Conservation (phyloP, 1,140 invertebrate genomes). For the Caenorhabditis brenneri region DNA sequence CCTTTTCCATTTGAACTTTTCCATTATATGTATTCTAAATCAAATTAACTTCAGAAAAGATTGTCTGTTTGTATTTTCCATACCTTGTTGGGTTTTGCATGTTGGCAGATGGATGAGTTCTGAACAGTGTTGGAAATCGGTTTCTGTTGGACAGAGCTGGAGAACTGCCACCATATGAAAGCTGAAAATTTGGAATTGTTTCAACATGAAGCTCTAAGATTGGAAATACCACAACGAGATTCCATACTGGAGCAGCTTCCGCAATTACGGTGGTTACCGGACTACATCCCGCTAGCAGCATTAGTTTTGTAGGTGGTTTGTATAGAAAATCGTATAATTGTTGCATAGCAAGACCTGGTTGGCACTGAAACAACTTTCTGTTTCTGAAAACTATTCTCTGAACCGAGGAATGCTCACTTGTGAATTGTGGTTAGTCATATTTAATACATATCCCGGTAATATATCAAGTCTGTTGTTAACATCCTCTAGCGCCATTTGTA, state of each 20-base stretch:
- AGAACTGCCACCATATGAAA: constrained; percentile 96
- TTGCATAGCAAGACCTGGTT: constrained; percentile 92
- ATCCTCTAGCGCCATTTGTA: constrained; percentile 90
- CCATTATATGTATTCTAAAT: constrained; percentile 85
- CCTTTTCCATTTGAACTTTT: constrained; percentile 93
- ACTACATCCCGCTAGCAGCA: constrained; percentile 89
- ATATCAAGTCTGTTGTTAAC: constrained; percentile 88
- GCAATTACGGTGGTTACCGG: constrained; percentile 99
- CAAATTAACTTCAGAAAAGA: not conserved
- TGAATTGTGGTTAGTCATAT: constrained; percentile 93
- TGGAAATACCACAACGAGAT: constrained; percentile 86
- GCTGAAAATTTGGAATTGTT: constrained; percentile 74
- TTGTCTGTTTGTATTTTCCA: not conserved
- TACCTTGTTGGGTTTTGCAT: constrained; percentile 91
- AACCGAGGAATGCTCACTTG: constrained; percentile 79
- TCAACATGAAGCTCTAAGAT: not conserved
- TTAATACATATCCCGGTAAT: constrained; percentile 86
- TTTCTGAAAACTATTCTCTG: not conserved
- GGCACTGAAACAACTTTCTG: constrained; percentile 79
- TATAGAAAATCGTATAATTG: constrained; percentile 98
- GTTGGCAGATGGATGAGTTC: constrained; percentile 97
- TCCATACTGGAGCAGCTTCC: constrained; percentile 99
- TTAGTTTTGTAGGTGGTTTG: constrained; percentile 90
- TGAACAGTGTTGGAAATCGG: constrained; percentile 94
- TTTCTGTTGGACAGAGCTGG: constrained; percentile 95